A percentile compares a stretch with the other conserved stretches of the same genome.
Conservation (phyloP, 2,888 invertebrate genomes). For the Chymomyza fuscimana region DNA sequence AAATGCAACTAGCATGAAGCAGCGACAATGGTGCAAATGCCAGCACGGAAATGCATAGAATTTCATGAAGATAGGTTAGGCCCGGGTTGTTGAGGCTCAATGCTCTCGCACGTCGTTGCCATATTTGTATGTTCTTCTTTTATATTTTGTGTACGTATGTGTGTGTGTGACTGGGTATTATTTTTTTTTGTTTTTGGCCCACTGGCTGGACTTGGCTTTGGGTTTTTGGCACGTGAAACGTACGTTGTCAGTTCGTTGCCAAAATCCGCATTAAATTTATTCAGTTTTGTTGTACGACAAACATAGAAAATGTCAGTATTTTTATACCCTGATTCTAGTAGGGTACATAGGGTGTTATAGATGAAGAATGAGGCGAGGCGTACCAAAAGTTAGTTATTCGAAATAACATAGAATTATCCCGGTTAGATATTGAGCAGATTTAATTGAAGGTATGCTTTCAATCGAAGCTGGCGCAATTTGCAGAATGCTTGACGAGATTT, state of each 20-base stretch:
- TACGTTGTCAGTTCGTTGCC: conserved; percentile 69
- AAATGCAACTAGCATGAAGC: conserved; percentile 38
- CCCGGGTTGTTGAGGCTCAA: not conserved
- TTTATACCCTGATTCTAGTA: conserved; percentile 6
- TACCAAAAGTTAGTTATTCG: no score
- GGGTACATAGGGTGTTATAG: no score
- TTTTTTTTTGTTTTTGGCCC: not conserved
- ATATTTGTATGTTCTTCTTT: not conserved
- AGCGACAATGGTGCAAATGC: conserved; percentile 60
- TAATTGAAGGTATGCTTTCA: no score
- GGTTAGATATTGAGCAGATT: no score
- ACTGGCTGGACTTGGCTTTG: conserved; percentile 25
- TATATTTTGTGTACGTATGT: not conserved
- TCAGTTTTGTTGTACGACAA: conserved; percentile 68
- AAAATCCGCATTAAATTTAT: conserved; percentile 78
- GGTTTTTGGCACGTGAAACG: conserved; percentile 60
- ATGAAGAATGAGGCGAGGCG: no score
- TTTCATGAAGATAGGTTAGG: not conserved
- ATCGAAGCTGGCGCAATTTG: no score
- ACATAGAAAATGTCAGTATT: conserved; percentile 56
- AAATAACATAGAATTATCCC: no score
- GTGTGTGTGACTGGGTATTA: not conserved
- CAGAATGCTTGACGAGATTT: no score
- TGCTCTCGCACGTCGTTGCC: conserved; percentile 4
- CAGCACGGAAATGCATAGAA: conserved; percentile 72